Evolutionary conservation across 2,113 vertebrate species (phyloP).

Genomic region (Coryphaenoides rupestris): DNA sequence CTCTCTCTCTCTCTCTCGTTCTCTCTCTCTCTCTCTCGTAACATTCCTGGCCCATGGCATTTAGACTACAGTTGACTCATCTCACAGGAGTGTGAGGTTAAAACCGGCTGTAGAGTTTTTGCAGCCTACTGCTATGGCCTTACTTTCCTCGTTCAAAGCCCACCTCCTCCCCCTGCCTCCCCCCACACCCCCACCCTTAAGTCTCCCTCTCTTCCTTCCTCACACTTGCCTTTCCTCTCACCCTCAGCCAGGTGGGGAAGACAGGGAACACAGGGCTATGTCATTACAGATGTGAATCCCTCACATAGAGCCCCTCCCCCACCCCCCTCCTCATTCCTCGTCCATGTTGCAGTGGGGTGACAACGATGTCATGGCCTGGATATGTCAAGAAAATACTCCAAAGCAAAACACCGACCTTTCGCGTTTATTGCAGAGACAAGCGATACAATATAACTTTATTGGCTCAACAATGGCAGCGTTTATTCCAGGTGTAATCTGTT

Average conservation of each 20-base stretch:
- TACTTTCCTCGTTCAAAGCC: constrained; percentile 32
- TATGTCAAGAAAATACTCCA: constrained; percentile 15
- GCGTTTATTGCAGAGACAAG: neutral
- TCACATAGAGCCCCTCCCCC: neutral
- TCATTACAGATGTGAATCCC: constrained; percentile 28
- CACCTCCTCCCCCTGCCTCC: constrained; percentile 23
- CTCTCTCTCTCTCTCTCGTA: constrained; percentile 26
- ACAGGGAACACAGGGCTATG: constrained; percentile 12
- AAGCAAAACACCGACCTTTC: neutral
- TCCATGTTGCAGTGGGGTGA: constrained; percentile 38
- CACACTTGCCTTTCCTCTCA: constrained; percentile 34
- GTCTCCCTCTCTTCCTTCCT: constrained; percentile 28
- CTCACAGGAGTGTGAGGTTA: constrained; percentile 58
- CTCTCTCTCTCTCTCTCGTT: constrained; percentile 16
- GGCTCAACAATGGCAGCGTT: neutral
- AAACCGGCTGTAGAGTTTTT: constrained; percentile 51
- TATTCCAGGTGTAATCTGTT: no score
- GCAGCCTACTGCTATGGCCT: constrained; percentile 48
- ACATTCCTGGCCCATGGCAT: constrained; percentile 55
- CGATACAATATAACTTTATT: neutral
- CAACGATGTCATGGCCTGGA: constrained; percentile 41
- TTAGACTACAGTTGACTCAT: constrained; percentile 69
- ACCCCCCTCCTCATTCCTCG: neutral
- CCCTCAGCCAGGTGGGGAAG: constrained; percentile 7
- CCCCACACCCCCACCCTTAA: constrained; percentile 27